Base-by-base conservation (phyloP, 2,797 vertebrate genomes). In the Chromis chromis region DNA sequence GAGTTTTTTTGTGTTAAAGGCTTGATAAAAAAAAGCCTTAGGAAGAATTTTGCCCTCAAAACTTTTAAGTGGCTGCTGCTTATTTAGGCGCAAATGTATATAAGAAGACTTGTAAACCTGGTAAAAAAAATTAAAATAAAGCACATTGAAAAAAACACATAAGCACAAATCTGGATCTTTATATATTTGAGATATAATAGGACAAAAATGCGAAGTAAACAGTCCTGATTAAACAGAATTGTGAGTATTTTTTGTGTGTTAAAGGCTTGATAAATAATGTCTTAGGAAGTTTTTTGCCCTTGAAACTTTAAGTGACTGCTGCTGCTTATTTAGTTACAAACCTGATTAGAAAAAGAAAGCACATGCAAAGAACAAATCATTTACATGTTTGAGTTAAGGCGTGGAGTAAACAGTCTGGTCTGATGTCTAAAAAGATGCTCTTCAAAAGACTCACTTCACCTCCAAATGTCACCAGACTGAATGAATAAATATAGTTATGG, bases 401-500 rank as follows among this genome's bases (percentile, higher is more conserved):
- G 16, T 48, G 28, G 16, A 48, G 69, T 40, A 55, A 65, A 39
- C 46, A 48, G 25, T 72, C 54, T 60, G 14, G 6, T 49, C n/a
- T 58, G 55, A 31, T 44, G 11, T 57, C 46, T 63, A 6, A 49
- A 42, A 58, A 36, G 1, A 73, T 6, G 19, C 55, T 42, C 31
- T 67, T 22, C 19, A 48, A 69, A 82, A 65, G 48, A 53, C 22
- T 50, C 39, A 56, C 9, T 52, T 50, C 40, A 36, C 6, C 67
- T 50, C 52, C 21, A 36, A 33, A 54, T 13, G 21, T 36, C 5
- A 21, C 42, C 48, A 12, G 61, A 50, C 50, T 70, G 40, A 61
- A 55, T 53, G 7, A 74, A 70, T 82, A 46, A 66, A 63, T 73
- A 74, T 54, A 70, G 67, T 49, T 4, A 14, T 46, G 25, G 63